Evolutionary conservation across 1,140 invertebrate species (phyloP).

Genomic region (Drosophila busckii): DNA sequence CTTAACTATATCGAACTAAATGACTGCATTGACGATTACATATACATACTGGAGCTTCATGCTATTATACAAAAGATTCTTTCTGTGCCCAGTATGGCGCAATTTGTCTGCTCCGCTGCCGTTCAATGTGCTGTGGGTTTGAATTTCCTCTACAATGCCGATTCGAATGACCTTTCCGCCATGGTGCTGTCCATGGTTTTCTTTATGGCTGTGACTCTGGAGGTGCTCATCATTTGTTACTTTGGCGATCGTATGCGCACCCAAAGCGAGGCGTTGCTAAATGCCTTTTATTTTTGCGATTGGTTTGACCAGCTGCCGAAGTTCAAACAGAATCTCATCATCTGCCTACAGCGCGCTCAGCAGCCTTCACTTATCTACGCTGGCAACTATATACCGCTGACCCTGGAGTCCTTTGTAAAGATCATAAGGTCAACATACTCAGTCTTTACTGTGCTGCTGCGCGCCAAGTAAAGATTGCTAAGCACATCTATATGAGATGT

Average conservation of each 20-base stretch:
- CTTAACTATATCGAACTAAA: constrained; percentile 27
- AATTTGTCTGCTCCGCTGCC: constrained; percentile 57
- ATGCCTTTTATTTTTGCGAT: constrained; percentile 65
- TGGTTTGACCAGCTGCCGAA: constrained; percentile 51
- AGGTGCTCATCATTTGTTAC: constrained; percentile 64
- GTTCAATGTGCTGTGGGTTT: constrained; percentile 64
- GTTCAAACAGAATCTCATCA: constrained; percentile 45
- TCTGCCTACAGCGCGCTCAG: constrained; percentile 50
- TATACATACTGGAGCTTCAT: constrained; percentile 36
- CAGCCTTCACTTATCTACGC: constrained; percentile 36
- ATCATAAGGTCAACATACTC: constrained; percentile 54
- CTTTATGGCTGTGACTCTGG: constrained; percentile 60
- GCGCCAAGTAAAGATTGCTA: constrained; percentile 28
- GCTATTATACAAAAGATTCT: constrained; percentile 54
- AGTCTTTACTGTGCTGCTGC: constrained; percentile 47
- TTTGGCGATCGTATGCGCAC: constrained; percentile 55
- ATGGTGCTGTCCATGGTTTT: constrained; percentile 61
- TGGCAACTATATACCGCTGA: constrained; percentile 51
- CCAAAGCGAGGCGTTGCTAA: constrained; percentile 46
- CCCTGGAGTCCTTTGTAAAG: constrained; percentile 57
- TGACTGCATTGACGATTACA: constrained; percentile 50
- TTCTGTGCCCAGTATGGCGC: constrained; percentile 53
- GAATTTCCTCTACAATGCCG: constrained; percentile 61
- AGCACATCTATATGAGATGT: background rate
- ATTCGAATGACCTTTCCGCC: constrained; percentile 42